Conservation (phyloP, 2,888 invertebrate species). For the Dione juno region DNA sequence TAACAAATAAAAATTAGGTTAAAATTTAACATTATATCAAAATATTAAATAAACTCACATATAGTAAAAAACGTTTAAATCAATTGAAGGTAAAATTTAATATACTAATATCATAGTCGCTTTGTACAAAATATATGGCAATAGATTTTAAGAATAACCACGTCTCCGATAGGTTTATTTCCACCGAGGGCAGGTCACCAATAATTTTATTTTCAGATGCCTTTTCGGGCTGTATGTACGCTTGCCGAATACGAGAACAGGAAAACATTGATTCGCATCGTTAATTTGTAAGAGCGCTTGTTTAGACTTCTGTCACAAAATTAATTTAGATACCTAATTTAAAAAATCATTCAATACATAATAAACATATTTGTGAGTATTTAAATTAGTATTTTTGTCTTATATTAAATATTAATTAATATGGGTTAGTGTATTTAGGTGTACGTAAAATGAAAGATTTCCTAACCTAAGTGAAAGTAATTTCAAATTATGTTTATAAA, state of each 20-base stretch:
- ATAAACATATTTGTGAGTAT: background rate
- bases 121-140: slow-evolving; percentile 17
- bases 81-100: too few species aligned
- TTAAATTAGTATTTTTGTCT: background rate
- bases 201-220: slow-evolving; percentile 59
- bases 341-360: background rate
- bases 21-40: too few species aligned
- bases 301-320: slow-evolving; percentile 8
- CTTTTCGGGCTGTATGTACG: slow-evolving; percentile 52
- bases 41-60: too few species aligned
- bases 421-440: too few species aligned
- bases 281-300: slow-evolving; percentile 52
- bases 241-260: slow-evolving; percentile 60
- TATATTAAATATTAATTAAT: too few species aligned
- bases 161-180: slow-evolving; percentile 37
- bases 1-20: too few species aligned
- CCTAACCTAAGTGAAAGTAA: too few species aligned
- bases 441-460: background rate
- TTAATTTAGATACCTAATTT: background rate
- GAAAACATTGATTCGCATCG: slow-evolving; percentile 63
- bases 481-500: too few species aligned
- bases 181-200: slow-evolving; percentile 46
- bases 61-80: too few species aligned
- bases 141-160: slow-evolving; percentile 32
- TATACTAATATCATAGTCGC: too few species aligned